phyloP scores from a whole-genome alignment of 2,797 vertebrate genomes.

The Sebastolobus altivelis region DNA sequence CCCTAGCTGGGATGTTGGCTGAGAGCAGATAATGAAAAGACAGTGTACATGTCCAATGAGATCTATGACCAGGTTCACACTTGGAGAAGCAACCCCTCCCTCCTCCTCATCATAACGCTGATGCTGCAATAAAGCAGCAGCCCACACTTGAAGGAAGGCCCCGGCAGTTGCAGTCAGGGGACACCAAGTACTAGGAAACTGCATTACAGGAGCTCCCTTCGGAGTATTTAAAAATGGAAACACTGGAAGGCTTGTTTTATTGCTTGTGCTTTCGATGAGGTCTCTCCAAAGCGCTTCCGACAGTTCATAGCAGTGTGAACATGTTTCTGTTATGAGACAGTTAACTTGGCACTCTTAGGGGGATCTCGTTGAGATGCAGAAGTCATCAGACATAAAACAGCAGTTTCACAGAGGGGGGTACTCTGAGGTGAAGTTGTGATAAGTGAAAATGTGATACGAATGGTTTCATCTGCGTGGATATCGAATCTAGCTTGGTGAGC shows the following conservation, averaged over 20 bases:
- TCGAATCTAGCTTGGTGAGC: conserved; percentile 18
- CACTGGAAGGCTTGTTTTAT: conserved; percentile 64
- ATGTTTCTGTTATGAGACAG: conserved; percentile 60
- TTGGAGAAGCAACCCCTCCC: conserved; percentile 33
- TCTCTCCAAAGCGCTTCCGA: conserved; percentile 63
- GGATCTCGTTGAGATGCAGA: conserved; percentile 39
- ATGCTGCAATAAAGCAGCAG: conserved; percentile 67
- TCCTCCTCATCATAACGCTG: conserved; percentile 50
- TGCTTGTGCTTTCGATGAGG: conserved; percentile 45
- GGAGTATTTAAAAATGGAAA: conserved; percentile 82
- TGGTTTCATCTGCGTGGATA: conserved; percentile 41
- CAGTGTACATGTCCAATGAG: conserved; percentile 65
- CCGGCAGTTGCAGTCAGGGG: conserved; percentile 57
- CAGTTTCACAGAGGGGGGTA: conserved; percentile 30
- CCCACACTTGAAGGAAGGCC: conserved; percentile 62
- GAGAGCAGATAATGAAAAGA: conserved; percentile 68
- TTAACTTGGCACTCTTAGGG: conserved; percentile 33
- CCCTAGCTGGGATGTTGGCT: conserved; percentile 48
- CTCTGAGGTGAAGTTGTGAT: conserved; percentile 48
- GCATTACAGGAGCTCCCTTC: conserved; percentile 72
- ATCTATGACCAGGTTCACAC: conserved; percentile 62
- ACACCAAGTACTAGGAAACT: conserved; percentile 74
- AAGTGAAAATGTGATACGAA: conserved; percentile 43
- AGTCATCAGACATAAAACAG: conserved; percentile 61
- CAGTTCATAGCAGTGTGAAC: conserved; percentile 54